Percentiles rank a stretch among this genome's conserved stretches.
These are phyloP conservation scores for Irena cyanogastra DNA, from an alignment of 2,113 vertebrate genomes.

Conservation along the genomic window DNA sequence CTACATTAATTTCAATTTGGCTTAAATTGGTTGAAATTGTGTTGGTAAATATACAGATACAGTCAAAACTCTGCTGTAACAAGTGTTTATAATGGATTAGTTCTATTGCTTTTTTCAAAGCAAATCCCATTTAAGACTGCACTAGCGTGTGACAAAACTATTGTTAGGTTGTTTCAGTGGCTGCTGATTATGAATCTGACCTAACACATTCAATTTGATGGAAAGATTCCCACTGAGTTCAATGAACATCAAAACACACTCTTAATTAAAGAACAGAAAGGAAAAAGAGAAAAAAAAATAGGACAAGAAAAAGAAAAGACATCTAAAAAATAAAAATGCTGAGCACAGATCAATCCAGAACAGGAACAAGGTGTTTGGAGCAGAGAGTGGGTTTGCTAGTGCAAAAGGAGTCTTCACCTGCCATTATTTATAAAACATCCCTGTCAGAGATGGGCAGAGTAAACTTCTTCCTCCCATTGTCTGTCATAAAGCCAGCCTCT, in stretches of 20 bases:
- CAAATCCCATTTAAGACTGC: constrained; percentile 38
- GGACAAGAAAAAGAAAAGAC: neutral
- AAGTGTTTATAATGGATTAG: constrained; percentile 46
- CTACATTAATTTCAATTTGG: constrained; percentile 20
- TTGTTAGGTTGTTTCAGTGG: constrained; percentile 12
- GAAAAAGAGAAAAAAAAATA: neutral
- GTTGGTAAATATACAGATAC: constrained; percentile 40
- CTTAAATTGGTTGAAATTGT: constrained; percentile 10
- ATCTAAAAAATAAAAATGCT: neutral
- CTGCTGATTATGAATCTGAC: constrained; percentile 28
- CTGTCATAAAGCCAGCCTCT: neutral
- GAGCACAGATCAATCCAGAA: neutral
- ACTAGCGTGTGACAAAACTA: constrained; percentile 11
- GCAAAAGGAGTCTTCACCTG: neutral
- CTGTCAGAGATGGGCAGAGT: neutral
- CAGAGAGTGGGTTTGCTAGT: neutral
- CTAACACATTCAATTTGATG: constrained; percentile 35
- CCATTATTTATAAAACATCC: neutral
- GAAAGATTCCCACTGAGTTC: constrained; percentile 37
- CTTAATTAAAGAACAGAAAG: constrained; percentile 15
- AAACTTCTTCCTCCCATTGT: neutral
- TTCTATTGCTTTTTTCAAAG: constrained; percentile 38
- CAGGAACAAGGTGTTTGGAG: neutral
- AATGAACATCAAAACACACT: constrained; percentile 25
- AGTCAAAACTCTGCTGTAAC: constrained; percentile 2